phyloP scores from a whole-genome alignment of 2,888 invertebrate species.

The Erannis defoliaria region DNA sequence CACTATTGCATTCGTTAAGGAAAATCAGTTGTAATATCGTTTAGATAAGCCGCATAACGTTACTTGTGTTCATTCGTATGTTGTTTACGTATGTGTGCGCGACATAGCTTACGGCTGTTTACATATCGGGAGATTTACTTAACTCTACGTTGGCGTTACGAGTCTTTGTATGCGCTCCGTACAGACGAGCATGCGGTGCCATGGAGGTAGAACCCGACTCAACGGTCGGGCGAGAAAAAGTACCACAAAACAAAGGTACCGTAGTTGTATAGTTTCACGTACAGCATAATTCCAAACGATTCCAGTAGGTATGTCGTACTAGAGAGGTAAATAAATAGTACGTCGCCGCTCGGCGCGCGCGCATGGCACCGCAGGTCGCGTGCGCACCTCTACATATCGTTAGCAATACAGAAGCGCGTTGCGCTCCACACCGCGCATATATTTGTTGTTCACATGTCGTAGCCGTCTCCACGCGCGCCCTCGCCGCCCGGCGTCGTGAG shows the following conservation, averaged over 20 bases:
- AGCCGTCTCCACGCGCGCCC: background rate
- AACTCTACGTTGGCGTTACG: conserved; percentile 12
- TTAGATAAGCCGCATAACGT: background rate
- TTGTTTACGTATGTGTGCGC: conserved; percentile 5
- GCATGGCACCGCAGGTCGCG: background rate
- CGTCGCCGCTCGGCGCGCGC: too few relatives aligned
- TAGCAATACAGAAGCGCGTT: conserved; percentile 15
- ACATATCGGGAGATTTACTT: conserved; percentile 37
- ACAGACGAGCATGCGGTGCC: too few relatives aligned
- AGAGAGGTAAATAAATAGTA: too few relatives aligned
- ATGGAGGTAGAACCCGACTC: too few relatives aligned
- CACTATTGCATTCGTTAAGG: background rate
- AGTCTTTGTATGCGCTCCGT: too few relatives aligned
- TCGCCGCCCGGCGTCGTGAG: background rate
- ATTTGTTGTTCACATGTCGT: conserved; percentile 24
- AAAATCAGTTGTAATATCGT: background rate
- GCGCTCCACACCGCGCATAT: conserved; percentile 26
- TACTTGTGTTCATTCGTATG: conserved; percentile 10
- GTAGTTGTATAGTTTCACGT: background rate
- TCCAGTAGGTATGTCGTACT: too few relatives aligned
- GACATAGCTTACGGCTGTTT: conserved; percentile 18
- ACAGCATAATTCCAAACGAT: background rate
- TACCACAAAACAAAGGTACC: too few relatives aligned
- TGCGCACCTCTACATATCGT: conserved; percentile 29
- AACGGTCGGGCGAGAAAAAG: too few relatives aligned